These are phyloP conservation scores for Chloropsis cyanopogon DNA, from an alignment of 2,113 vertebrate genomes.

Conservation along the genomic window DNA sequence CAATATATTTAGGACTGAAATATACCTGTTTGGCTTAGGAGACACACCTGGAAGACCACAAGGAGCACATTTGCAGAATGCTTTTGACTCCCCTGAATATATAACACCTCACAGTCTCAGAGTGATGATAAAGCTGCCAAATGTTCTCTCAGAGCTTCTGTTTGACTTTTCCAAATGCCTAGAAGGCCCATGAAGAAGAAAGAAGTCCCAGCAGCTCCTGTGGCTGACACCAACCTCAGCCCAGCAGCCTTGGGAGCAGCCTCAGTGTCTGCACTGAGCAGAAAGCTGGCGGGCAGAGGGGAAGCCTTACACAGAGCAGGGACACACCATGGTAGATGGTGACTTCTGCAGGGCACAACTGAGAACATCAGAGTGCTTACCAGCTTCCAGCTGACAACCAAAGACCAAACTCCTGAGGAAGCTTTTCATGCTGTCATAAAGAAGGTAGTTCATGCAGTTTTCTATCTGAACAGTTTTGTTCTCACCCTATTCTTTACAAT, in stretches of 20 bases:
- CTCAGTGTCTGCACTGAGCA: slow-evolving; percentile 54
- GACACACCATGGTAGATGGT: slow-evolving; percentile 64
- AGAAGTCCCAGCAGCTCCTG: not conserved
- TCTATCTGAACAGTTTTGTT: not conserved
- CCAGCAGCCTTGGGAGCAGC: slow-evolving; percentile 60
- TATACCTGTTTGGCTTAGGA: not conserved
- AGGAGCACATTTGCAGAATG: not conserved
- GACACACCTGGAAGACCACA: not conserved
- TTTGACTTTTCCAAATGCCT: not conserved
- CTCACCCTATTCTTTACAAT: not conserved
- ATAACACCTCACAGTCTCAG: not conserved
- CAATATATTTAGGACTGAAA: not conserved
- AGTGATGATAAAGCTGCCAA: slow-evolving; percentile 52
- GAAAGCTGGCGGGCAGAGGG: slow-evolving; percentile 68
- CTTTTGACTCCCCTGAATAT: not conserved
- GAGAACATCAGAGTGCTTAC: not conserved
- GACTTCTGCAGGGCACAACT: slow-evolving; percentile 68
- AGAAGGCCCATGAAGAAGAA: not conserved
- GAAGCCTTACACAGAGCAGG: slow-evolving; percentile 66
- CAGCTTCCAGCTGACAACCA: not conserved
- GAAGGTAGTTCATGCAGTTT: not conserved
- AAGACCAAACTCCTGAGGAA: not conserved
- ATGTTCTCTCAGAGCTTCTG: slow-evolving; percentile 62
- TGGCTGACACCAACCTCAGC: slow-evolving; percentile 63
- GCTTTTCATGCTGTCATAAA: not conserved